Evolutionary conservation across 1,140 invertebrate genomes (phyloP), one percentile per base, ranked within the genome.

Genomic region (Bombus ignitus): DNA sequence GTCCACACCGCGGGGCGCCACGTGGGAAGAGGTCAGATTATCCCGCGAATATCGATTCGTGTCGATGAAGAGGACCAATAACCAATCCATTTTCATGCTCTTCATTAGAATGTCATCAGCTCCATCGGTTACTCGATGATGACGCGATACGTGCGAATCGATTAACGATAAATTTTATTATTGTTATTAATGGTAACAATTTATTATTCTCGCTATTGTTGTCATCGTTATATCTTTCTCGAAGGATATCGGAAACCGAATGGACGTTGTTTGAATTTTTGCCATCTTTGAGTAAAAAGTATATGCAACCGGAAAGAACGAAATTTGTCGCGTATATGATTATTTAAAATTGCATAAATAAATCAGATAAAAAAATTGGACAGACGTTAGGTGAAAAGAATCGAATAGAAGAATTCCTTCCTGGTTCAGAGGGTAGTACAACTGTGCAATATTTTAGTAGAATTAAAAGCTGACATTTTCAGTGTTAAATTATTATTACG

Each of bases 11-110:
- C 94, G 91, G 94, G 94, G 91, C 90, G 92, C 92, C 94, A 93
- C 92, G 93, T 94, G 94, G 93, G 94, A 95, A 95, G 93, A 92
- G 91, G 92, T 91, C 90, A 89, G 92, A 94, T 94, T 94, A 92
- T 92, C 87, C 47, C 79, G 88, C 83, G 77, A 59, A 44, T 71
- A 42, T 77, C 82, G 88, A 89, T 89, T 59, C 62, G 79, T 89
- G 80, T 87, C 87, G 87, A 42, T 71, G 42, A 66, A 68, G 12
- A 44, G 25, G 66, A 53, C 35, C 79, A 83, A 89, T 89, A 89
- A 89, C 73, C 80, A 87, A 79, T 59, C n/a, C 57, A 76, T 76
- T 89, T 88, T 89, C 83, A 82, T 37, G 44, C 42, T 35, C 47
- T 28, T 74, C 28, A 37, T n/a, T n/a, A 53, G 47, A 22, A 53